Evolutionary conservation across 2,888 invertebrate species (phyloP).

Genomic region (Ametastegia equiseti): DNA sequence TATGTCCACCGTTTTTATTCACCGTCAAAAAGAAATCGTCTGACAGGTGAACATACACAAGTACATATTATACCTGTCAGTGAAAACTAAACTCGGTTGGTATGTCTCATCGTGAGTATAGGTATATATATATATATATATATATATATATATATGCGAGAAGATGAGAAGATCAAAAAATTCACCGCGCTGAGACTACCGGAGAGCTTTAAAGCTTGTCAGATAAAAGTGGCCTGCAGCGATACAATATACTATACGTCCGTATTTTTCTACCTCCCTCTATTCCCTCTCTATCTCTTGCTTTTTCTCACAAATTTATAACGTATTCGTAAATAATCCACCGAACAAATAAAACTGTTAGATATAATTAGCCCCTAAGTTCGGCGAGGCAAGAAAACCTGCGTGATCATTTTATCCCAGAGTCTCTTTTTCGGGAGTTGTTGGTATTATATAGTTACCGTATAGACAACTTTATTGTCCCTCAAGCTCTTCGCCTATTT

Average conservation of each 20-base stretch:
- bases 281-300: neutral
- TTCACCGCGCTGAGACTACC: slow-evolving; percentile 28
- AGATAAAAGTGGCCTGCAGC: slow-evolving; percentile 13
- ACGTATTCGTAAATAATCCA: slow-evolving; percentile 38
- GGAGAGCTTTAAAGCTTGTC: neutral
- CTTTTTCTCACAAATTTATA: neutral
- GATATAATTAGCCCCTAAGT: slow-evolving; percentile 28
- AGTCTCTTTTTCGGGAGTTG: neutral
- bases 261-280: neutral
- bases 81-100: slow-evolving; percentile 17
- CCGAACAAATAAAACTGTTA: slow-evolving; percentile 38
- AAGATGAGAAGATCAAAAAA: slow-evolving; percentile 34
- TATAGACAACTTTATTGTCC: slow-evolving; percentile 41
- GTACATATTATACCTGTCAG: slow-evolving; percentile 33
- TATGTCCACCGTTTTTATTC: slow-evolving; percentile 15
- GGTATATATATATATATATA: too few species aligned
- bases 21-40: slow-evolving; percentile 19
- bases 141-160: too few species aligned
- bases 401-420: neutral
- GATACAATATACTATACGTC: neutral
- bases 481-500: neutral
- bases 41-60: slow-evolving; percentile 36
- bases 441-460: neutral
- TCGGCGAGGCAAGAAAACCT: too few species aligned
- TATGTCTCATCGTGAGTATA: neutral